phyloP scores from a whole-genome alignment of 1,140 invertebrate genomes.

The Neodiprion fabricii region DNA sequence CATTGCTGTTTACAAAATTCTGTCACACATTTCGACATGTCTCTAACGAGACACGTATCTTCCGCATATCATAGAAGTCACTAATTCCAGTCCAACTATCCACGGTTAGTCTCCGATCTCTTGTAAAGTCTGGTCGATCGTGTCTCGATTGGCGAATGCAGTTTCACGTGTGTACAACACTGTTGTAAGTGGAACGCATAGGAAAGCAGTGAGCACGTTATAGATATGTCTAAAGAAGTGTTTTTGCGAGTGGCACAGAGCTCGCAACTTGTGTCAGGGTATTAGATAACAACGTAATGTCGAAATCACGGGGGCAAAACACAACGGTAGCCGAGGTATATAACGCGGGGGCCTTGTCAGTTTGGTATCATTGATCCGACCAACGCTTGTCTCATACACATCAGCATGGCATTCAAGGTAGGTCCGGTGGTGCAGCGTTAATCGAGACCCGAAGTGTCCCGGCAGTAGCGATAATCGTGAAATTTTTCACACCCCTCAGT shows the following conservation, averaged over 20 bases:
- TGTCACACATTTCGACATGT: too few relatives aligned
- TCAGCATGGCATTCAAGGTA: conserved; percentile 46
- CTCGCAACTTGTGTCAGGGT: conserved; percentile 29
- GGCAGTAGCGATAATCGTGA: not conserved
- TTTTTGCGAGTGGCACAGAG: conserved; percentile 29
- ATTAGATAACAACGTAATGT: conserved; percentile 47
- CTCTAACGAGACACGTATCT: too few relatives aligned
- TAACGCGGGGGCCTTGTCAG: conserved; percentile 30
- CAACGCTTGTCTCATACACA: conserved; percentile 27
- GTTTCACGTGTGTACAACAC: not conserved
- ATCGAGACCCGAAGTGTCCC: not conserved
- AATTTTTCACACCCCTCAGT: conserved; percentile 35
- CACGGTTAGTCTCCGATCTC: too few relatives aligned
- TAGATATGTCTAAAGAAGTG: conserved; percentile 19
- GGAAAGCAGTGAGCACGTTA: conserved; percentile 23
- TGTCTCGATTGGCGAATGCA: too few relatives aligned
- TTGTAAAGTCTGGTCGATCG: too few relatives aligned
- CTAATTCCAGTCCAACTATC: too few relatives aligned
- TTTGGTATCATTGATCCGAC: conserved; percentile 42
- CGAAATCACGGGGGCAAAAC: conserved; percentile 44
- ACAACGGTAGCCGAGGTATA: conserved; percentile 41
- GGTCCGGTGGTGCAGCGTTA: conserved; percentile 22
- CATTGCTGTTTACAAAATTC: too few relatives aligned
- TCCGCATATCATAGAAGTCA: too few relatives aligned
- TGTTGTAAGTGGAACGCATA: conserved; percentile 20